Evolutionary conservation across 92 coral and sea anemone genomes (phyloP), one percentile per base, ranked within the genome.

Genomic region (Phenganax subtilis): DNA sequence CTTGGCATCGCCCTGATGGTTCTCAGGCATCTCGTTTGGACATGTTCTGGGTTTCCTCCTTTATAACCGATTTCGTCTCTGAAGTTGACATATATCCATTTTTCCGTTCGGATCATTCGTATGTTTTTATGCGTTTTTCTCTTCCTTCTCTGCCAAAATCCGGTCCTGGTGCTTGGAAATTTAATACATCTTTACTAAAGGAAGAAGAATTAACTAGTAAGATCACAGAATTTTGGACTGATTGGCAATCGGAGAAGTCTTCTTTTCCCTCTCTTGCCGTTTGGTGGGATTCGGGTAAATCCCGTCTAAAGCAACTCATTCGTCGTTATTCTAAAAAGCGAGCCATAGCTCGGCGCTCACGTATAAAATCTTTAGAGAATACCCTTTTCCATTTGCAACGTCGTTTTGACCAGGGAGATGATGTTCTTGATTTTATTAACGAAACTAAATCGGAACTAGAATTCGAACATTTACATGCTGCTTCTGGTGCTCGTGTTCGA

Each of bases 201-300:
- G 75, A 70, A 29, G 25, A 28, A 1, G n/a, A 37, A 7, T 71
- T 31, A 9, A 51, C 2, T 2, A 6, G 6, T 3, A 12, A 6
- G 29, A 14, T 75, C 14, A 7, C 10, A 0, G 63, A 75, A 17
- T 53, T 75, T 54, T 75, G 80, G 80, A 0, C 11, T 0, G 30
- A 10, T 3, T 73, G 78, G 78, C 57, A 53, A 3, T 5, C 9
- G 0, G 60, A 73, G 78, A 8, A 54, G 57, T 29, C 10, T 7
- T 9, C 80, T 14, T 75, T 75, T 55, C 30, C 31, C 0, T 15
- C 47, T 14, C 63, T 55, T 10, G 25, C 30, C 3, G 15, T 27
- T 0, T 75, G 80, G 80, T 75, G 80, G 80, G 80, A 75, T 9
- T 63, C 80, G 1, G 80, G 80, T 28, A 53, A 75, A 55, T 7